Percentiles rank a stretch among this genome's conserved stretches.
These are phyloP conservation scores for Chloropsis cyanopogon DNA, from an alignment of 2,113 vertebrate species.

Conservation along the genomic window DNA sequence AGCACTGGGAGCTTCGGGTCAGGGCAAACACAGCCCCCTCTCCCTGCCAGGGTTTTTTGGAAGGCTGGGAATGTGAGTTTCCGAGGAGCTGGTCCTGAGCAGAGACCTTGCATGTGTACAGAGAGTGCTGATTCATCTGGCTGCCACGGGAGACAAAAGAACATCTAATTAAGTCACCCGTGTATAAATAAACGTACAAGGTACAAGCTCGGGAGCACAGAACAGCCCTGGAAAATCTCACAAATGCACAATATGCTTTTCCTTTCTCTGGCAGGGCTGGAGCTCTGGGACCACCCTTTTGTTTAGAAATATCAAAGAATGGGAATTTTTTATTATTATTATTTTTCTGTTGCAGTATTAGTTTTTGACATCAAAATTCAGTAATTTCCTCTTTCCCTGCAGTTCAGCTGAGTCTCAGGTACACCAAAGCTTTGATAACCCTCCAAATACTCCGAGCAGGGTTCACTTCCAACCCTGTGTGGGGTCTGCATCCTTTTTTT, in stretches of 20 bases:
- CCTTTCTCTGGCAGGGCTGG: neutral
- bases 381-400: neutral
- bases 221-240: neutral
- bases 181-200: conserved; percentile 9
- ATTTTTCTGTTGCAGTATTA: neutral
- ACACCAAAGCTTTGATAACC: neutral
- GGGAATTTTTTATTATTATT: neutral
- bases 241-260: neutral
- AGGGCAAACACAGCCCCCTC: accelerated
- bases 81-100: neutral
- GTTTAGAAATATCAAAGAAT: neutral
- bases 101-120: neutral
- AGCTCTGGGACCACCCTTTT: neutral
- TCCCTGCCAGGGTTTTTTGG: accelerated
- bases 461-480: accelerated
- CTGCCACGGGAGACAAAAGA: conserved; percentile 45
- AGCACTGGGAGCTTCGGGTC: neutral
- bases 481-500: neutral
- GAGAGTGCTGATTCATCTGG: conserved; percentile 60
- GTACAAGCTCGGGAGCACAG: neutral
- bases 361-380: neutral
- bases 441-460: neutral
- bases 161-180: conserved; percentile 56
- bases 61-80: neutral
- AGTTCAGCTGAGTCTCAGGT: neutral